Conservation (phyloP, 2,888 invertebrate genomes). For the Ochlodes sylvanus region DNA sequence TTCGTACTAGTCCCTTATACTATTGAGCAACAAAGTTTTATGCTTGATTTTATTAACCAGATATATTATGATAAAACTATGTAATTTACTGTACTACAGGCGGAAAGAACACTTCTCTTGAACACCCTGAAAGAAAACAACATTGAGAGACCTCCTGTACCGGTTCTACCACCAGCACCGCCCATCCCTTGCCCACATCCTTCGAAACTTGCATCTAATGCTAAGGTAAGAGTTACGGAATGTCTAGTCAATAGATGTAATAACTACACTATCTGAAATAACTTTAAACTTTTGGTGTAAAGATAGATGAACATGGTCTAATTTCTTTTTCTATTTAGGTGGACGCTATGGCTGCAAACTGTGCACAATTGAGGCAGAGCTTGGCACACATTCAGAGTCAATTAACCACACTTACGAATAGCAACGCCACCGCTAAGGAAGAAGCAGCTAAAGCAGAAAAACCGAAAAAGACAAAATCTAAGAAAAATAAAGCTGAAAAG, state of each 20-base stretch:
- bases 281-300: too few relatives aligned
- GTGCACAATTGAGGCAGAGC: constrained; percentile 85
- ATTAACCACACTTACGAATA: constrained; percentile 75
- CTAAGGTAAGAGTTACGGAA: constrained; percentile 56
- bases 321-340: constrained; percentile 59
- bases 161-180: constrained; percentile 68
- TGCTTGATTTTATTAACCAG: too few relatives aligned
- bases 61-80: too few relatives aligned
- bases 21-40: too few relatives aligned
- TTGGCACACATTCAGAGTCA: constrained; percentile 85
- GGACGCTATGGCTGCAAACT: constrained; percentile 86
- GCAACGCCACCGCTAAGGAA: constrained; percentile 55
- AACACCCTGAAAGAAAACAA: constrained; percentile 81
- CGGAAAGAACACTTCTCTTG: constrained; percentile 80
- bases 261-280: too few relatives aligned
- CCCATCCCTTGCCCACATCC: constrained; percentile 49
- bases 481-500: constrained; percentile 66
- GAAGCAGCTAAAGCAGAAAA: constrained; percentile 71
- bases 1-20: too few relatives aligned
- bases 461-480: constrained; percentile 72
- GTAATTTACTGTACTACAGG: constrained; percentile 52
- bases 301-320: too few relatives aligned
- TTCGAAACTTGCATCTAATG: constrained; percentile 54
- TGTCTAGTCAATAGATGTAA: too few relatives aligned
- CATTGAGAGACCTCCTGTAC: constrained; percentile 84